phyloP scores from a whole-genome alignment of 2,113 vertebrate species.

The Struthio camelus region DNA sequence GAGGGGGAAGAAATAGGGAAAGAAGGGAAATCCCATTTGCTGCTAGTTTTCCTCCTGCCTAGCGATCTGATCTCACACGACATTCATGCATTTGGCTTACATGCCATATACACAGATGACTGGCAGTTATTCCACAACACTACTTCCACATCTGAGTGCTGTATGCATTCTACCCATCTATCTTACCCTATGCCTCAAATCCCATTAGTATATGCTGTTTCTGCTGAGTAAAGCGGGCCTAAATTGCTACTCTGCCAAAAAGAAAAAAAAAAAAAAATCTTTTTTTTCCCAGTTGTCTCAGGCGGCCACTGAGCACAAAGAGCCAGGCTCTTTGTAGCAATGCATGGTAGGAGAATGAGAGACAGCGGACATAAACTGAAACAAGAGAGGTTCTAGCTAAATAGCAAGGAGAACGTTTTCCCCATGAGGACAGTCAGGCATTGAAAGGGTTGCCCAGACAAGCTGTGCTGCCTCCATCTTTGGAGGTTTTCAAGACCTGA shows the following conservation, averaged over 20 bases:
- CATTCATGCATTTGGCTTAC: not conserved
- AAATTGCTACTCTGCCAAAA: not conserved
- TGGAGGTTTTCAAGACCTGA: not conserved
- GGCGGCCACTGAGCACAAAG: rapidly evolving
- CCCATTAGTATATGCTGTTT: not conserved
- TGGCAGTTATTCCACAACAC: not conserved
- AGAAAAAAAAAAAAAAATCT: not conserved
- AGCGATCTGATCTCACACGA: rapidly evolving
- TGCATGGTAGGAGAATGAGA: not conserved
- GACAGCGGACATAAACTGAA: not conserved
- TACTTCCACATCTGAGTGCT: not conserved
- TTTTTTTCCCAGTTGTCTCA: not conserved
- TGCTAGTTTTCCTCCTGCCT: not conserved
- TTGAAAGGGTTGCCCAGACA: not conserved
- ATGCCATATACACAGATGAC: not conserved
- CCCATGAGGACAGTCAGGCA: not conserved
- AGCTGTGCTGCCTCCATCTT: not conserved
- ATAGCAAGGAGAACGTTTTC: not conserved
- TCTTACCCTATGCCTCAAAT: not conserved
- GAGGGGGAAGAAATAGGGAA: not conserved
- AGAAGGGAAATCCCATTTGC: not conserved
- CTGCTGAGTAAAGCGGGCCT: not conserved
- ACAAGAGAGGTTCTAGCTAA: not conserved
- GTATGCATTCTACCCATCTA: not conserved
- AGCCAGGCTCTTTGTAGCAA: not conserved